These are phyloP conservation scores for Aptenodytes forsteri DNA, from an alignment of 2,113 vertebrate genomes.

Conservation along the genomic window DNA sequence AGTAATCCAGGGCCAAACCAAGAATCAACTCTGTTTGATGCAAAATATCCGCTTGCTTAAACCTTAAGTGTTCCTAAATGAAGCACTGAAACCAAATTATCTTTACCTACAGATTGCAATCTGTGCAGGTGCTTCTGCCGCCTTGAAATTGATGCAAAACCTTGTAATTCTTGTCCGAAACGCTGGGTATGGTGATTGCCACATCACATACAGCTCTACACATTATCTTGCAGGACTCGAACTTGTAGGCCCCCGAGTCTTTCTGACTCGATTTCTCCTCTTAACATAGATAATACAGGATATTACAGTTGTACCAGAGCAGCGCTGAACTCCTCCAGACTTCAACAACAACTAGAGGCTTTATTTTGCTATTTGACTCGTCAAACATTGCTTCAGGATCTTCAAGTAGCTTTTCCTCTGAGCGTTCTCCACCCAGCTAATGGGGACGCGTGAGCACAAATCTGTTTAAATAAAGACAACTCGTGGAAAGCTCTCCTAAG, in stretches of 20 bases:
- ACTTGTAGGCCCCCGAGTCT: accelerated
- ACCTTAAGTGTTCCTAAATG: neutral
- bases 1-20: neutral
- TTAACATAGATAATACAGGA: neutral
- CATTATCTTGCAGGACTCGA: accelerated
- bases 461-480: neutral
- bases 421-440: neutral
- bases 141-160: neutral
- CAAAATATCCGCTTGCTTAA: neutral
- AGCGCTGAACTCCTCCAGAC: neutral
- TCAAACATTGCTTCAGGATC: neutral
- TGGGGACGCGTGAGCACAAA: neutral
- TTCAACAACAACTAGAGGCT: neutral
- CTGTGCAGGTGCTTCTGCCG: neutral
- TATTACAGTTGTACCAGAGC: neutral
- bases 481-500: neutral
- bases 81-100: neutral
- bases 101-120: accelerated
- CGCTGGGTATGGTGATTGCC: neutral
- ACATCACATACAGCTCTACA: neutral
- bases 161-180: neutral
- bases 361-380: neutral
- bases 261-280: neutral
- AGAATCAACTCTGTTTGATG: neutral
- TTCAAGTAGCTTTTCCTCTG: neutral